Conservation (phyloP, 2,113 vertebrate genomes). For the Brachionichthys hirsutus region DNA sequence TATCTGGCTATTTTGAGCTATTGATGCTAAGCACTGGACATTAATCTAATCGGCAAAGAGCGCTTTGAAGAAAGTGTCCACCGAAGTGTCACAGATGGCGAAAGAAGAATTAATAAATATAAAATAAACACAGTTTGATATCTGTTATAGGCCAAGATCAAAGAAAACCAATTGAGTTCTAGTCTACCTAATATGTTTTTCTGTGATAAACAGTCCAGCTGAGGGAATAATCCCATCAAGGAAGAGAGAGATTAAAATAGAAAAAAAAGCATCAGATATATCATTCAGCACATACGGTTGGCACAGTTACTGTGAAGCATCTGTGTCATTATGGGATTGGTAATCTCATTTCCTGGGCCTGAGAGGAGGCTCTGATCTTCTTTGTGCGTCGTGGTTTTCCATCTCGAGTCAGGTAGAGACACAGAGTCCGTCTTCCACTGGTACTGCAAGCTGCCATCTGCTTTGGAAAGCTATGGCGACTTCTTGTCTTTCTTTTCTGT, state of each 20-base stretch:
- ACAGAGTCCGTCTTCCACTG: conserved; percentile 56
- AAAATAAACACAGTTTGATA: conserved; percentile 68
- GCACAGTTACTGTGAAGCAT: conserved; percentile 53
- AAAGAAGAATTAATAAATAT: conserved; percentile 69
- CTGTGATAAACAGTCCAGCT: conserved; percentile 73
- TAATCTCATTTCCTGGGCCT: conserved; percentile 70
- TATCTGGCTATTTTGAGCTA: conserved; percentile 66
- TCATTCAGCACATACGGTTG: conserved; percentile 61
- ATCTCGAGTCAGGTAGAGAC: conserved; percentile 57
- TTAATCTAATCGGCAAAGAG: conserved; percentile 67
- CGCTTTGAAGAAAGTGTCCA: conserved; percentile 69
- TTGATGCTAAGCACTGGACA: conserved; percentile 68
- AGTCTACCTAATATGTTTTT: conserved; percentile 74
- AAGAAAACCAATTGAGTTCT: conserved; percentile 71
- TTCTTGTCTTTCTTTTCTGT: conserved; percentile 67
- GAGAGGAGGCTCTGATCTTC: conserved; percentile 59
- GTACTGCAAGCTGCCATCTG: conserved; percentile 68
- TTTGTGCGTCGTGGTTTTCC: conserved; percentile 42
- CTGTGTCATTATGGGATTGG: conserved; percentile 69
- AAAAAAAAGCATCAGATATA: conserved; percentile 62
- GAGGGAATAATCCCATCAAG: conserved; percentile 76
- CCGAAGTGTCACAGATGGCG: conserved; percentile 66
- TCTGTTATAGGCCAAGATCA: conserved; percentile 67
- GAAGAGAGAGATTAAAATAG: conserved; percentile 66
- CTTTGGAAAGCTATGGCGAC: conserved; percentile 66